Conservation (phyloP, 2,888 invertebrate genomes). For the Microctonus hyperodae region DNA sequence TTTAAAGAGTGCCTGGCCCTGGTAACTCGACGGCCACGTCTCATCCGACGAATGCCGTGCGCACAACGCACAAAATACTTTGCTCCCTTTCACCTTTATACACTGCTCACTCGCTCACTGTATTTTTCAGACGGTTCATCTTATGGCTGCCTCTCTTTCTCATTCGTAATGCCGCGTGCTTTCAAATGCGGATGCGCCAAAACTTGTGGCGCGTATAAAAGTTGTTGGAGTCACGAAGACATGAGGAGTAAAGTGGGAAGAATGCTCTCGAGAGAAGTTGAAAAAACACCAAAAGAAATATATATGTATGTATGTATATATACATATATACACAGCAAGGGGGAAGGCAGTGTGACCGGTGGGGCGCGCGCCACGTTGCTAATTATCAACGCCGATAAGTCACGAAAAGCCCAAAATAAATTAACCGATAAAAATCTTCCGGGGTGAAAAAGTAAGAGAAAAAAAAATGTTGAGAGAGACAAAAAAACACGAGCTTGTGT, state of each 20-base stretch:
- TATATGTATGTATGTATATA: neutral
- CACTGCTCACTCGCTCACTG: neutral
- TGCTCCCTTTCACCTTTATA: conserved; percentile 6
- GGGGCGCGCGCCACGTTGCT: conserved; percentile 27
- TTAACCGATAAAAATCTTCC: conserved; percentile 29
- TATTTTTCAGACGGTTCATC: too few species aligned
- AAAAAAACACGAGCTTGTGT: neutral
- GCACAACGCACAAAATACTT: conserved; percentile 9
- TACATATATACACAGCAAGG: conserved; percentile 16
- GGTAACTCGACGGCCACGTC: neutral
- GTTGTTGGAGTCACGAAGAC: neutral
- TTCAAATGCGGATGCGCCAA: too few species aligned
- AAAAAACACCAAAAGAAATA: conserved; percentile 6
- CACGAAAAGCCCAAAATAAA: conserved; percentile 31
- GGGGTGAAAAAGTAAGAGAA: neutral
- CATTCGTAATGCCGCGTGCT: too few species aligned
- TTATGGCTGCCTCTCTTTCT: too few species aligned
- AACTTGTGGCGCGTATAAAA: conserved; percentile 14
- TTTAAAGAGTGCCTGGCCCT: conserved; percentile 34
- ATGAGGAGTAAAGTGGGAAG: neutral
- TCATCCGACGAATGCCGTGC: conserved; percentile 9
- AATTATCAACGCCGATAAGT: conserved; percentile 33
- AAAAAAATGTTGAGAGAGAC: neutral
- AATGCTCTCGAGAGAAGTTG: neutral
- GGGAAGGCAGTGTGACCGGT: neutral